Conservation (phyloP, 2,113 vertebrate genomes). For the Psammodynastes pulverulentus region DNA sequence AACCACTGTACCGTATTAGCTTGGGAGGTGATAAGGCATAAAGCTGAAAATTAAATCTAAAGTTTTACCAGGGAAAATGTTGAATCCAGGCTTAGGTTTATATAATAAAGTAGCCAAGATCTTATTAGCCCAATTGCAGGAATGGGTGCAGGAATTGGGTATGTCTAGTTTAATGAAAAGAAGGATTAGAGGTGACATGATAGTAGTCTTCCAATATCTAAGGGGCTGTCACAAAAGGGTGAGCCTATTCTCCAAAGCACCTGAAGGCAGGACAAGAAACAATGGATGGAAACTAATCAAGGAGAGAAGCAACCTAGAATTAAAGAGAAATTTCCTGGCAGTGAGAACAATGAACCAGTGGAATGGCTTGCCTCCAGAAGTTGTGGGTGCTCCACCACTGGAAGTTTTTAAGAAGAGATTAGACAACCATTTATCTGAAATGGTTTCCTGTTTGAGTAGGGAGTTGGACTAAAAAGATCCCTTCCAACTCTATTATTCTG, state of each 20-base stretch:
- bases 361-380: neutral
- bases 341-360: neutral
- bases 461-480: neutral
- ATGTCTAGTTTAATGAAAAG: neutral
- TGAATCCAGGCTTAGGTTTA: neutral
- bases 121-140: neutral
- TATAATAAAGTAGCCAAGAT: neutral
- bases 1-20: neutral
- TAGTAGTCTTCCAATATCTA: neutral
- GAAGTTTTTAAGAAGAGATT: neutral
- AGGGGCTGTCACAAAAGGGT: neutral
- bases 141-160: neutral
- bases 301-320: neutral
- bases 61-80: neutral
- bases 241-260: neutral
- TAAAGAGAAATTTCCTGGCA: neutral
- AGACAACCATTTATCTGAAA: neutral
- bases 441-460: neutral
- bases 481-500: neutral
- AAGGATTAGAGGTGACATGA: neutral
- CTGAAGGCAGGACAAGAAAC: neutral
- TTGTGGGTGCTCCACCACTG: neutral
- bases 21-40: neutral
- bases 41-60: neutral
- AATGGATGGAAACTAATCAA: neutral